Evolutionary conservation across 2,797 vertebrate species (phyloP).

Genomic region (Pygocentrus nattereri): DNA sequence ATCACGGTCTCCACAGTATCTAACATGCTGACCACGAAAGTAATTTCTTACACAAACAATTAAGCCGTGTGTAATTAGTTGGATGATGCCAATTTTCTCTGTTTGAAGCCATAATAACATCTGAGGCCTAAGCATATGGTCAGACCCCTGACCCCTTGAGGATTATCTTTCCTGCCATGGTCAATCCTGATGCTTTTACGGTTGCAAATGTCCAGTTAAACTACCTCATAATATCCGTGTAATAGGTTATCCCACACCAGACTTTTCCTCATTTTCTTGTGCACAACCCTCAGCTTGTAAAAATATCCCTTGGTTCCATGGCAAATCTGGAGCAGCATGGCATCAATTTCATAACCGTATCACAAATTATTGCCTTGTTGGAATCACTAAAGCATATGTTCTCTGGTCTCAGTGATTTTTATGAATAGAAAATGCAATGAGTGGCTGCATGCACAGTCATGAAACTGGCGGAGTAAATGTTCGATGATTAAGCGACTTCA

Average conservation of each 20-base stretch:
- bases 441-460: conserved; percentile 55
- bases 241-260: not conserved
- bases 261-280: not conserved
- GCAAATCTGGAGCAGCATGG: conserved; percentile 19
- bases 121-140: not conserved
- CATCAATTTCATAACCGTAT: conserved; percentile 29
- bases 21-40: not conserved
- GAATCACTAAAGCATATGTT: conserved; percentile 47
- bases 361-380: conserved; percentile 32
- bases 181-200: not conserved
- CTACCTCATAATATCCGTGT: not conserved
- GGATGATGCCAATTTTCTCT: not conserved
- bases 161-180: not conserved
- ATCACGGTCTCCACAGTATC: not conserved
- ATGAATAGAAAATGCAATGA: conserved; percentile 42
- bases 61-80: not conserved
- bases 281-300: conserved; percentile 11
- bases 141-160: not conserved
- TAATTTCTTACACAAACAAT: not conserved
- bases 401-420: conserved; percentile 40
- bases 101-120: not conserved
- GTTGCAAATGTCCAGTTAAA: not conserved
- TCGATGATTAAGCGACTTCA: conserved; percentile 59
- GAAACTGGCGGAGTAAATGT: conserved; percentile 48
- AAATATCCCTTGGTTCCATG: conserved; percentile 37